Percentiles rank a stretch among this genome's conserved stretches.
These are phyloP conservation scores for Corythoichthys intestinalis DNA, from an alignment of 2,113 vertebrate genomes.

Conservation along the genomic window DNA sequence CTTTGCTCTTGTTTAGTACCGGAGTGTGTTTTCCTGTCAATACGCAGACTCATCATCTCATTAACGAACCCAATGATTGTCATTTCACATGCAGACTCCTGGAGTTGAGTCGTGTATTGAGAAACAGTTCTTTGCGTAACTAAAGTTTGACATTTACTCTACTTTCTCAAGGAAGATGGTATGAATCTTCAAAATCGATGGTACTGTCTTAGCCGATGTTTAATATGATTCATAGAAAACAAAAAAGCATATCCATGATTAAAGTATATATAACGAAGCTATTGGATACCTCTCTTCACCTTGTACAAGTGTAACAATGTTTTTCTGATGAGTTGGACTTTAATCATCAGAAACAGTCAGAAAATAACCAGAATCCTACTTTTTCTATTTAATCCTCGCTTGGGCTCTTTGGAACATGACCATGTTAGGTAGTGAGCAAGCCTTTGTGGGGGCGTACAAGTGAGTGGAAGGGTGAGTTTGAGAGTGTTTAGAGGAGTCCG, in stretches of 20 bases:
- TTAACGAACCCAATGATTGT: neutral
- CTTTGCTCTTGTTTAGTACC: neutral
- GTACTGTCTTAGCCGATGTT: too few relatives aligned
- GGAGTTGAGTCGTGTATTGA: neutral
- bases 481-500: constrained; percentile 49
- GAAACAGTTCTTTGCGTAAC: neutral
- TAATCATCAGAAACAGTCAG: constrained; percentile 15
- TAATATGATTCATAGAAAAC: too few relatives aligned
- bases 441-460: constrained; percentile 58
- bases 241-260: too few relatives aligned
- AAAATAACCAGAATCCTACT: constrained; percentile 42
- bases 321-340: constrained; percentile 22
- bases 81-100: neutral
- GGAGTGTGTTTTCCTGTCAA: neutral
- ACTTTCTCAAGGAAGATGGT: neutral
- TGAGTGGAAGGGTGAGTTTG: constrained; percentile 57
- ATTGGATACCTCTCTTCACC: neutral
- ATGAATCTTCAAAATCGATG: neutral
- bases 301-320: constrained; percentile 14
- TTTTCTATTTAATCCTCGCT: constrained; percentile 45
- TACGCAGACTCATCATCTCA: neutral
- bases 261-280: neutral
- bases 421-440: constrained; percentile 56
- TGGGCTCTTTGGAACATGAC: constrained; percentile 43
- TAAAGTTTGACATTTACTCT: neutral